Conservation (phyloP, 2,797 vertebrate species). For the Protosalanx chinensis region DNA sequence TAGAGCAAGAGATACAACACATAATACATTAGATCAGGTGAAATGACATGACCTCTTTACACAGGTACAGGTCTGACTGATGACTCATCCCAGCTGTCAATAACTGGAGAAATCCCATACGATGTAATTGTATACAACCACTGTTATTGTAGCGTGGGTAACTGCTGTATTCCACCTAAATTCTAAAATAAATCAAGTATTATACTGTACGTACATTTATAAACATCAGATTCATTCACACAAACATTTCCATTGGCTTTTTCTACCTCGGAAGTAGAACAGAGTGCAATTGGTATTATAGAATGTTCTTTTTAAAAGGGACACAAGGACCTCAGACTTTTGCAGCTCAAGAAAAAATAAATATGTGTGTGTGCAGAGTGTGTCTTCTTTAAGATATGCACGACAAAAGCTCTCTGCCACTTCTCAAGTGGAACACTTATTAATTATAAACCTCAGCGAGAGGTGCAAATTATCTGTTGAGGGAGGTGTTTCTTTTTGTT, state of each 20-base stretch:
- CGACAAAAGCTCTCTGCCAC: not conserved
- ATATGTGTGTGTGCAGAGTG: not conserved
- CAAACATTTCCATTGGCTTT: too few species aligned
- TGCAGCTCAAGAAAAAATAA: slow-evolving; percentile 3
- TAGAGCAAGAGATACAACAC: too few species aligned
- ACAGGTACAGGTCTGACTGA: not conserved
- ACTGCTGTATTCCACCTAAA: not conserved
- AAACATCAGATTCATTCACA: too few species aligned
- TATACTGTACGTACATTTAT: too few species aligned
- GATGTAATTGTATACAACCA: not conserved
- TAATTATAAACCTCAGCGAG: slow-evolving; percentile 13
- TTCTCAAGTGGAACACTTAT: not conserved
- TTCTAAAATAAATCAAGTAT: not conserved
- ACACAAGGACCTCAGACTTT: not conserved
- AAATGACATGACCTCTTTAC: too few species aligned
- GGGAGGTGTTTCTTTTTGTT: not conserved
- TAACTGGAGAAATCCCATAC: not conserved
- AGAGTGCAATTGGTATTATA: not conserved
- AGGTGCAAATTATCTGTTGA: not conserved
- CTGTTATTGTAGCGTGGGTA: not conserved
- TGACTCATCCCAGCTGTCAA: not conserved
- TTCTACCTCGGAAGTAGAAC: not conserved
- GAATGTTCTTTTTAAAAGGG: not conserved
- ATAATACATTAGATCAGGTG: too few species aligned
- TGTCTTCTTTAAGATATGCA: slow-evolving; percentile 1